Evolutionary conservation across 2,797 vertebrate species (phyloP).

Genomic region (Eulemur coronatus): DNA sequence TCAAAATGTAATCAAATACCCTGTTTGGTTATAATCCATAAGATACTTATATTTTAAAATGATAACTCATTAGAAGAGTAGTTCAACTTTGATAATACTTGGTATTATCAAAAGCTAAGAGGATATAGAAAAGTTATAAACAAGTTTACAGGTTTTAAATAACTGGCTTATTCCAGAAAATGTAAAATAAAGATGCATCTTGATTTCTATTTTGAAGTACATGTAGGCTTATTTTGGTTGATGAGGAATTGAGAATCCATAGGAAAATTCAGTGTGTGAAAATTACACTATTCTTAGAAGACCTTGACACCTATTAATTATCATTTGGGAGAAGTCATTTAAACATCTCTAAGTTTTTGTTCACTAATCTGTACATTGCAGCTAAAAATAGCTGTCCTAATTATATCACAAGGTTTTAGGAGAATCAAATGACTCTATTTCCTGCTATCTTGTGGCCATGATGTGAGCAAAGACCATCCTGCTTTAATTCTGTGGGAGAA

Average conservation of each 20-base stretch:
- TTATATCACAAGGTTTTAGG: background rate
- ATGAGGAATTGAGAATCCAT: background rate
- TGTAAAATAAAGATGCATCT: background rate
- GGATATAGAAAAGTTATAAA: background rate
- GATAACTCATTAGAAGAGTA: background rate
- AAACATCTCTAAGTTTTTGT: conserved; percentile 25
- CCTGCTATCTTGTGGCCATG: background rate
- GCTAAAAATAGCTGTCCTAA: conserved; percentile 47
- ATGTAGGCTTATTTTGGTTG: background rate
- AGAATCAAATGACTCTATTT: background rate
- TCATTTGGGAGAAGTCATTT: conserved; percentile 32
- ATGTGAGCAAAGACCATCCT: background rate
- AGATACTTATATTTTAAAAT: background rate
- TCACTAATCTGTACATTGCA: background rate
- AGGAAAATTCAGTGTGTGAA: background rate
- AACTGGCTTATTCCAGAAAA: background rate
- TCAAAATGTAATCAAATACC: background rate
- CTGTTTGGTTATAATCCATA: background rate
- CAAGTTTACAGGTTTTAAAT: background rate
- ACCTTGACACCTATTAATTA: conserved; percentile 20
- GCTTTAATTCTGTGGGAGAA: background rate
- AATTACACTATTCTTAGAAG: conserved; percentile 13
- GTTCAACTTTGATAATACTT: background rate
- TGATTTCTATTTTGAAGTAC: background rate
- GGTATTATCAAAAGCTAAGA: background rate